Percentiles rank a stretch among this genome's conserved stretches.
These are phyloP conservation scores for Caenorhabditis panamensis DNA, from an alignment of 2,888 invertebrate species.

Conservation along the genomic window DNA sequence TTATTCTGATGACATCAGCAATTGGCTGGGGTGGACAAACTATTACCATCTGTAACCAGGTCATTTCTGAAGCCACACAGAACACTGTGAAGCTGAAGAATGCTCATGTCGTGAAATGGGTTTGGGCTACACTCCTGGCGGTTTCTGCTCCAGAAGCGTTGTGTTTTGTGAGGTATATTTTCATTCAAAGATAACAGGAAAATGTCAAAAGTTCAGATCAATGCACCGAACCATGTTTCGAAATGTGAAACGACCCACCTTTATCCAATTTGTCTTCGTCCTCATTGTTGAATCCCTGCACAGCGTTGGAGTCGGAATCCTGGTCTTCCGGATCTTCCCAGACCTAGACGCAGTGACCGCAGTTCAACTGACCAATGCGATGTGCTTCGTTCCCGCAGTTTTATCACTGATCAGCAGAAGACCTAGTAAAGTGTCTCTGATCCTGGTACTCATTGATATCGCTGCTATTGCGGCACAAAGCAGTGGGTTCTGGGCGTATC, in stretches of 20 bases:
- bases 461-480: slow-evolving; percentile 91
- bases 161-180: slow-evolving; percentile 76
- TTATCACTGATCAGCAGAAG: slow-evolving; percentile 83
- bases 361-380: slow-evolving; percentile 95
- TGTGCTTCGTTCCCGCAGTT: slow-evolving; percentile 92
- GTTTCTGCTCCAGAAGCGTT: slow-evolving; percentile 82
- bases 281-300: slow-evolving; percentile 92
- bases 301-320: slow-evolving; percentile 89
- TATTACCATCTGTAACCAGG: slow-evolving; percentile 79
- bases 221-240: slow-evolving; percentile 82
- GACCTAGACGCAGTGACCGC: slow-evolving; percentile 92
- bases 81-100: slow-evolving; percentile 78
- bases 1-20: slow-evolving; percentile 81
- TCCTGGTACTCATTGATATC: slow-evolving; percentile 85
- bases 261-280: slow-evolving; percentile 82
- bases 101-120: slow-evolving; percentile 81
- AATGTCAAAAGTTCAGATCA: slow-evolving; percentile 74
- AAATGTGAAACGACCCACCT: slow-evolving; percentile 79
- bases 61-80: slow-evolving; percentile 74
- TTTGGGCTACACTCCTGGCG: slow-evolving; percentile 82
- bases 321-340: slow-evolving; percentile 92
- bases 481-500: slow-evolving; percentile 93
- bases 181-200: neutral
- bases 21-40: slow-evolving; percentile 80
- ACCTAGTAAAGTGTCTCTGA: slow-evolving; percentile 68